Base-by-base conservation (phyloP, 1,140 invertebrate species). In the Akabosia matsudoensis region DNA sequence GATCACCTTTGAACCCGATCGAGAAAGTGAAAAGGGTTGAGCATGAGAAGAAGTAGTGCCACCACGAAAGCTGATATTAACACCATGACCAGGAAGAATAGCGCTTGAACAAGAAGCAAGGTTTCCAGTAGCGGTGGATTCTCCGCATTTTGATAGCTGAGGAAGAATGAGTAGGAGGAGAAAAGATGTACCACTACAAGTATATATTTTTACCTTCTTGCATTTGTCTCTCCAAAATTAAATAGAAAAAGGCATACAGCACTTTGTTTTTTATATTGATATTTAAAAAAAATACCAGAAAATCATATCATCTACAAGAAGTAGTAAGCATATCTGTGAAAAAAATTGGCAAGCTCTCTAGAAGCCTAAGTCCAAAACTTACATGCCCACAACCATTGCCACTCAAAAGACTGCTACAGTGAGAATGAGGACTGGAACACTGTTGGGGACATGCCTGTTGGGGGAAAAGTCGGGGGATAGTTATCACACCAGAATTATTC, bases 31-130 rank as follows among this genome's bases (percentile, higher is more conserved):
- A 61, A 61, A 61, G 54, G 54, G 54, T 22, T 61, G 54, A 13
- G 13, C 13, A 61, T 22, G 13, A 61, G 13, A 22, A 61, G 54
- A 45, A 45, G 37, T 24, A 61, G 14, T 61, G 54, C 54, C 54
- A 61, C 54, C 54, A 61, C 54, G 54, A n/a, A 61, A 61, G 54
- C 54, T 61, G 54, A 16, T 16, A 61, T 24, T 61, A 61, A n/a
- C 14, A 61, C 54, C 54, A 61, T 61, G 54, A 24, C 14, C 54
- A 61, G 54, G 54, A 61, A 24, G 54, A 61, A 61, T 61, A 61
- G 54, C 13, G 61, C 30, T 67, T 31, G 61, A 67, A 30, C 61
- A 30, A 67, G 61, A 67, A 67, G 61, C 61, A 67, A 67, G 61
- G 61, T 67, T 67, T 67, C 28, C 61, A 61, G 45, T n/a, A n/a